Evolutionary conservation across 2,888 invertebrate species (phyloP), one percentile per base, ranked within the genome.

Genomic region (Actias luna): DNA sequence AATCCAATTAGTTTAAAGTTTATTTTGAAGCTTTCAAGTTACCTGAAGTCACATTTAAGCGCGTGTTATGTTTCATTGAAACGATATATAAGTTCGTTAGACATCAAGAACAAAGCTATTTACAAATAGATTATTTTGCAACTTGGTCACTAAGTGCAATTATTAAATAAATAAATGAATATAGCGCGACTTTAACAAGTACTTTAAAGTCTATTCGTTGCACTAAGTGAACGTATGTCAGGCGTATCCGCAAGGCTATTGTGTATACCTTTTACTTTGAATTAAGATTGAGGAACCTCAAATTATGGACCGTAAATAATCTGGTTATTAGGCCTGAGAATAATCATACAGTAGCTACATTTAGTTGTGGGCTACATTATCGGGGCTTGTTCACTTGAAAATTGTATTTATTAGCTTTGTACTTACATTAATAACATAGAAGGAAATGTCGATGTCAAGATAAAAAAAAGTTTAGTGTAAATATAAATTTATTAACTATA

Each of bases 261-360:
- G 75, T 74, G 69, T 77, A 73, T 72, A 74, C 89, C 88, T 85
- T 83, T 89, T 89, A 88, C 88, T 87, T 87, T 75, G 78, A 78
- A 82, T 82, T 79, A 82, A 79, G 78, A 81, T 75, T 78, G 77
- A 78, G 74, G 76, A 78, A 73, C 78, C 79, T 82, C 77, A 77
- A 82, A 85, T 85, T 82, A 83, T 78, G 64, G 76, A 75, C 81
- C 82, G 84, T 87, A 83, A 83, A 86, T 85, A 84, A 85, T 84
- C 80, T 69, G 75, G 76, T 78, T 74, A 70, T 76, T 80, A 84
- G 83, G 81, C 79, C 81, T 82, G 77, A 72, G 78, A 80, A 77
- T 75, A 75, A 78, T 80, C 70, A 74, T 68, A 73, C 71, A 68
- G 71, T 73, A 69, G 69, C 64, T 63, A 62, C 67, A 64, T 67